Percentiles rank a stretch among this genome's conserved stretches.
phyloP scores from a whole-genome alignment of 2,888 invertebrate genomes.

The Sisyra terminalis region DNA sequence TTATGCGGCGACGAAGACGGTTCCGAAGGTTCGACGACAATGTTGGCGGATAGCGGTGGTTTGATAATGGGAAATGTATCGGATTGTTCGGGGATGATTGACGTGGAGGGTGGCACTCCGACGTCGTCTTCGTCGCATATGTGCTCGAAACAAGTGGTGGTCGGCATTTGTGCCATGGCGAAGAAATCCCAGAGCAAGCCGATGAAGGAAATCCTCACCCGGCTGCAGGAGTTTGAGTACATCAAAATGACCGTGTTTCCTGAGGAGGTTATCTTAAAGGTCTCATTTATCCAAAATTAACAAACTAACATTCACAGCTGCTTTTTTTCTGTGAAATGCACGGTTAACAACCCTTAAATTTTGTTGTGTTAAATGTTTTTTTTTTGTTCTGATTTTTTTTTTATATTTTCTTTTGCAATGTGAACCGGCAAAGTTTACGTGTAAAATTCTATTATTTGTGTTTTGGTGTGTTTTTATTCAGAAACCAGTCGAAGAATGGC shows the following conservation, averaged over 20 bases:
- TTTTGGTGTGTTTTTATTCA: conserved; percentile 30
- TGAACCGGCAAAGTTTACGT: too few relatives aligned
- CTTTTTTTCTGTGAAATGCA: too few relatives aligned
- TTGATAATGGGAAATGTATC: neutral
- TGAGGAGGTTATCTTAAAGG: conserved; percentile 90
- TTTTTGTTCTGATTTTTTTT: too few relatives aligned
- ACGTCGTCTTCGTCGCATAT: conserved; percentile 29
- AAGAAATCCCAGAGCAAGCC: conserved; percentile 99
- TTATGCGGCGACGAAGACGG: conserved; percentile 48
- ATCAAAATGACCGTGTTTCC: conserved; percentile 89
- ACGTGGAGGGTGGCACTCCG: conserved; percentile 34
- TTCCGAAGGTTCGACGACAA: conserved; percentile 23
- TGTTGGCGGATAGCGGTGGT: conserved; percentile 29
- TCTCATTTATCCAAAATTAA: conserved; percentile 19
- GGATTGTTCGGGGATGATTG: neutral
- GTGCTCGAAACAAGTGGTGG: conserved; percentile 78
- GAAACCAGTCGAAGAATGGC: conserved; percentile 96
- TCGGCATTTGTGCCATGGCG: conserved; percentile 99
- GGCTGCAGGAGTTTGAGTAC: conserved; percentile 92
- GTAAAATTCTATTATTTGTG: too few relatives aligned
- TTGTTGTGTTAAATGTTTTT: too few relatives aligned
- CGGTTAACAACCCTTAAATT: too few relatives aligned
- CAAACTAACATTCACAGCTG: too few relatives aligned
- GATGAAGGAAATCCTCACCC: conserved; percentile 94
- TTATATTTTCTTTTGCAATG: too few relatives aligned